These are phyloP conservation scores for Bembecia ichneumoniformis DNA, from an alignment of 2,888 invertebrate species.

Conservation along the genomic window DNA sequence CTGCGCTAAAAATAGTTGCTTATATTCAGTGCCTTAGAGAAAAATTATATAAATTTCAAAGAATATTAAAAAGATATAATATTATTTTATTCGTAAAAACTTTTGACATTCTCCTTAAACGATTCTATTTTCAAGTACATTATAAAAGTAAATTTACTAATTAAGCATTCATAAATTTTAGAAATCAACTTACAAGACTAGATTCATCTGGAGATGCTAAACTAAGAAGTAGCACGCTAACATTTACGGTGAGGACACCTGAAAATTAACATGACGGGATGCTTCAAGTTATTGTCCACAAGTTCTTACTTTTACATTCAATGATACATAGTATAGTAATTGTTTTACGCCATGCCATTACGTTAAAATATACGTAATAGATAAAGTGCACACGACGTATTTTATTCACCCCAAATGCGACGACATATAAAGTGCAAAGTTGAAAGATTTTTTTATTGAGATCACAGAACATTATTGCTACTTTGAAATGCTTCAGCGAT, in stretches of 20 bases:
- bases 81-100: no score
- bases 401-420: no score
- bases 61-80: no score
- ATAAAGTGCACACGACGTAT: no score
- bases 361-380: constrained; percentile 5
- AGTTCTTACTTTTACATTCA: background rate
- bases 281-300: background rate
- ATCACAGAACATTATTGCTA: no score
- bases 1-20: no score
- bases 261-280: constrained; percentile 52
- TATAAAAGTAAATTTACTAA: background rate
- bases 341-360: constrained; percentile 2
- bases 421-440: no score
- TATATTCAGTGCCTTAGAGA: no score
- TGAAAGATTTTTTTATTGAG: no score
- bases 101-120: background rate
- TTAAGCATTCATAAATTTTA: background rate
- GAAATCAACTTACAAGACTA: constrained; percentile 84
- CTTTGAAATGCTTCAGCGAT: no score
- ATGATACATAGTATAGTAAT: no score
- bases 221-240: constrained; percentile 93
- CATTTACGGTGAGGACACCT: constrained; percentile 94
- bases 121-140: background rate
- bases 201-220: constrained; percentile 97
- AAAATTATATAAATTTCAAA: no score